Evolutionary conservation across 64 coral and sea anemone species (phyloP), one percentile per base, ranked within the genome.

Genomic region (Catalaphyllia jardinei): DNA sequence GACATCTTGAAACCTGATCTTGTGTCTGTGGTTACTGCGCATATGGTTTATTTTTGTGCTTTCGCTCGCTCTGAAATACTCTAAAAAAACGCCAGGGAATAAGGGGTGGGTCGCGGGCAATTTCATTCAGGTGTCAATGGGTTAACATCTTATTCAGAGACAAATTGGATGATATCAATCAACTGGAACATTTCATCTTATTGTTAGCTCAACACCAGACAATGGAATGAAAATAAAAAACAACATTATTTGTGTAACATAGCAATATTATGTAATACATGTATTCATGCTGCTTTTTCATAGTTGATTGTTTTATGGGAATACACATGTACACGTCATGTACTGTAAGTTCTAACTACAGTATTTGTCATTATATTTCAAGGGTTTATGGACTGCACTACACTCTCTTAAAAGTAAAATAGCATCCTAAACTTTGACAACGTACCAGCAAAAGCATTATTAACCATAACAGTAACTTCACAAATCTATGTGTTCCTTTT

Each of bases 381-480:
- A 18, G 22, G 64, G 64, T 69, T 69, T 69, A 69, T 69, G 64
- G 64, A 69, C 64, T 69, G 17, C 91, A 87, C 65, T 80, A 35
- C 33, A 35, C 33, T 35, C 83, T 52, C 60, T 88, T 25, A 88
- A 86, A 73, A 59, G 75, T 30, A 74, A 86, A 79, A 87, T 80
- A 50, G 76, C 87, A 31, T 75, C 91, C 33, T 35, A 29, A 84
- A 87, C 76, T 12, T 93, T 39, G 57, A 61, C n/a, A 90, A 90
- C 50, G 88, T 62, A 90, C 39, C 52, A 65, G 30, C 88, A 35
- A 80, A 18, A 52, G 60, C 79, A 52, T 19, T 90, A 1, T 81
- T 72, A 25, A 16, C 12, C 35, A 80, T 90, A 38, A 76, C 88
- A 80, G 76, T 79, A 57, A 35, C 46, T 79, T 79, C 55, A 50